phyloP scores from a whole-genome alignment of 2,888 invertebrate genomes.

The Marasmarcha lunaedactyla region DNA sequence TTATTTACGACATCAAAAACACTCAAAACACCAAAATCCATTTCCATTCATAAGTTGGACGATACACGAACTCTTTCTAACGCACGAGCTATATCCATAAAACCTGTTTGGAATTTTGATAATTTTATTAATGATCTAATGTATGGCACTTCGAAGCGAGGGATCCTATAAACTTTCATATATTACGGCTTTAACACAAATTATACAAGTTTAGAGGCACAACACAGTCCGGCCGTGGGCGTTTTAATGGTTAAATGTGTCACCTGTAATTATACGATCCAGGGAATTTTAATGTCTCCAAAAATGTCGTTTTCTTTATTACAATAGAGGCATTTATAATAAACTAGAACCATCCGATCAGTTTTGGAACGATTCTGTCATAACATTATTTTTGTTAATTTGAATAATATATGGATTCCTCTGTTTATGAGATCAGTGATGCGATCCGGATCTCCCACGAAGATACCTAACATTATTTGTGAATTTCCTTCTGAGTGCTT shows the following conservation, averaged over 20 bases:
- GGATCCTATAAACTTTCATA: constrained; percentile 56
- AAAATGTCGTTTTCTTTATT: constrained; percentile 63
- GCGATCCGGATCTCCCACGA: not conserved
- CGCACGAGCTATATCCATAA: constrained; percentile 57
- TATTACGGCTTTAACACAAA: constrained; percentile 70
- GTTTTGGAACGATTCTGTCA: constrained; percentile 43
- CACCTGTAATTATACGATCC: constrained; percentile 66
- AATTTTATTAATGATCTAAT: constrained; percentile 69
- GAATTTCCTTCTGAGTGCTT: too few species aligned
- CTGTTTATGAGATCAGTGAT: not conserved
- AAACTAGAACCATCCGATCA: constrained; percentile 46
- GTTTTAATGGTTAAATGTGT: constrained; percentile 67
- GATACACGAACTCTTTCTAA: constrained; percentile 42
- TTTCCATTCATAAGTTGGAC: constrained; percentile 64
- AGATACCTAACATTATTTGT: too few species aligned
- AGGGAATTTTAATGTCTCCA: constrained; percentile 63
- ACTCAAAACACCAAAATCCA: constrained; percentile 66
- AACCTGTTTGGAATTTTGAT: constrained; percentile 69
- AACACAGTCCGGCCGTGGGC: constrained; percentile 62
- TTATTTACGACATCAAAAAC: constrained; percentile 66
- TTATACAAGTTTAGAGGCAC: constrained; percentile 66
- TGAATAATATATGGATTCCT: constrained; percentile 7
- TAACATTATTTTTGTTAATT: constrained; percentile 41
- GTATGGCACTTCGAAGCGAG: constrained; percentile 52
- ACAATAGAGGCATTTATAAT: constrained; percentile 46